These are phyloP conservation scores for Anagrus nilaparvatae DNA, from an alignment of 1,140 invertebrate species.

Conservation along the genomic window DNA sequence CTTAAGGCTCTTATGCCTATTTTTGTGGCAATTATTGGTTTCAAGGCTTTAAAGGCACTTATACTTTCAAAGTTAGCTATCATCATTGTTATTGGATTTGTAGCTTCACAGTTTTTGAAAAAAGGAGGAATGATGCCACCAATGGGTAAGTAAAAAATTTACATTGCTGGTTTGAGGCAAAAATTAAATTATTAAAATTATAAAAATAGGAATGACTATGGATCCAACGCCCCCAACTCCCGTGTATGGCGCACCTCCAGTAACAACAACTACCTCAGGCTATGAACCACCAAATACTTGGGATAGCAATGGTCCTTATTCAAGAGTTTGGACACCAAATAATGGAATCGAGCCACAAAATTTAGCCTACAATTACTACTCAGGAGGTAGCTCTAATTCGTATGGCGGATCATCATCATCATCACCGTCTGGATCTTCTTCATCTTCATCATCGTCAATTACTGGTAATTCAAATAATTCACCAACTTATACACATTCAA, in stretches of 20 bases:
- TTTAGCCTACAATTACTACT: slow-evolving; percentile 69
- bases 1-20: slow-evolving; percentile 75
- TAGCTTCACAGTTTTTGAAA: slow-evolving; percentile 61
- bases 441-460: slow-evolving; percentile 37
- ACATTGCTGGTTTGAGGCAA: background rate
- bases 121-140: slow-evolving; percentile 48
- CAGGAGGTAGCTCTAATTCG: slow-evolving; percentile 43
- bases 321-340: slow-evolving; percentile 58
- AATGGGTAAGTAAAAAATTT: slow-evolving; percentile 28
- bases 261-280: slow-evolving; percentile 47
- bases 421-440: slow-evolving; percentile 43
- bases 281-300: slow-evolving; percentile 44
- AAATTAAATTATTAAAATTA: background rate
- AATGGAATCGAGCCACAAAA: slow-evolving; percentile 46
- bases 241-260: slow-evolving; percentile 49
- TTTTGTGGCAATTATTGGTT: slow-evolving; percentile 61
- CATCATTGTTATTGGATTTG: slow-evolving; percentile 65
- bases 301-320: slow-evolving; percentile 60
- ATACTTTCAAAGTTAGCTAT: slow-evolving; percentile 74
- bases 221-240: slow-evolving; percentile 46
- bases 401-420: slow-evolving; percentile 39
- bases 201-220: slow-evolving; percentile 62
- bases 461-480: slow-evolving; percentile 4
- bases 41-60: slow-evolving; percentile 73
- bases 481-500: slow-evolving; percentile 13